A percentile compares a stretch with the other conserved stretches of the same genome.
Conservation (phyloP, 2,113 vertebrate species). For the Tichodroma muraria region DNA sequence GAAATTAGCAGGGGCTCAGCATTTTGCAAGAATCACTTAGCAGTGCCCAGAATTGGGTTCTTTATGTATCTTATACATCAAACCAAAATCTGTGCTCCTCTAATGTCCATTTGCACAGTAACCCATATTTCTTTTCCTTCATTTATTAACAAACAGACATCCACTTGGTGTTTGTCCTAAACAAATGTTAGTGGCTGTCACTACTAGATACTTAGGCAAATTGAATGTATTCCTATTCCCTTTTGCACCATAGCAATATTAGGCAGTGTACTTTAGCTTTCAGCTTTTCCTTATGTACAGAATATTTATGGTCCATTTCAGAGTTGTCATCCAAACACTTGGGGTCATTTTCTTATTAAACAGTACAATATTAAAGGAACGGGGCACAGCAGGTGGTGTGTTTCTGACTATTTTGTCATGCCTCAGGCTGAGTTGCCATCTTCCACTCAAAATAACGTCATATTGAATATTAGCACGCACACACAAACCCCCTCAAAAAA, state of each 20-base stretch:
- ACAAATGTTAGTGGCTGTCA: constrained; percentile 55
- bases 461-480: background rate
- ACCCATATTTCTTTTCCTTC: constrained; percentile 36
- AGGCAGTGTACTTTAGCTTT: constrained; percentile 48
- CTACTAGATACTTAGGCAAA: constrained; percentile 53
- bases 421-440: constrained; percentile 33
- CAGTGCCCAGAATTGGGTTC: constrained; percentile 22
- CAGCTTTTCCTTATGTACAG: constrained; percentile 21
- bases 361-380: constrained; percentile 30
- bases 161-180: constrained; percentile 22
- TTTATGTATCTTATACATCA: constrained; percentile 38
- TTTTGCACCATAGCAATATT: constrained; percentile 34
- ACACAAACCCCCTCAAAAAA: background rate
- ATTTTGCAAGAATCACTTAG: constrained; percentile 36
- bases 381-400: constrained; percentile 18
- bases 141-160: constrained; percentile 42
- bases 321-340: constrained; percentile 49
- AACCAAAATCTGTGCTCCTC: constrained; percentile 9
- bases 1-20: constrained; percentile 50
- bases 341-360: constrained; percentile 59
- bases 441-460: constrained; percentile 4
- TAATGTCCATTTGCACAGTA: constrained; percentile 19
- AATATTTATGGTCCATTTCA: constrained; percentile 58
- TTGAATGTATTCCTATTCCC: constrained; percentile 48
- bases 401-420: constrained; percentile 43